These are phyloP conservation scores for Netta rufina DNA, from an alignment of 2,797 vertebrate genomes.

Conservation along the genomic window DNA sequence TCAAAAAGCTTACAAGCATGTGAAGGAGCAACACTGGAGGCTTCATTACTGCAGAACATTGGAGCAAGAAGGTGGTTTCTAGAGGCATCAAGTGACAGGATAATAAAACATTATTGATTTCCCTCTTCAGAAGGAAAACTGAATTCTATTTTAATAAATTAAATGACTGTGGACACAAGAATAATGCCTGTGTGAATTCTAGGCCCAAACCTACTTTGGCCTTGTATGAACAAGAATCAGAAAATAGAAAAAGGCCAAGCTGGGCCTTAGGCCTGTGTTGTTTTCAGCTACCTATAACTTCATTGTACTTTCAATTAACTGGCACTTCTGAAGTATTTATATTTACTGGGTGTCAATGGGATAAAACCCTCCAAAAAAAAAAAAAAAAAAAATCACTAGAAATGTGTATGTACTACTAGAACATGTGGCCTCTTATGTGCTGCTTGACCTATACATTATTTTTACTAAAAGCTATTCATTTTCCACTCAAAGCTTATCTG, in stretches of 20 bases:
- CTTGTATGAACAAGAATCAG: neutral
- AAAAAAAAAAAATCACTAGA: neutral
- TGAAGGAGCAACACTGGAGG: neutral
- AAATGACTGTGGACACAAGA: neutral
- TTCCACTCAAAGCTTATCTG: neutral
- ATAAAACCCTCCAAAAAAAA: neutral
- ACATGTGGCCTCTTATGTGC: neutral
- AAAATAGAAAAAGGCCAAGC: neutral
- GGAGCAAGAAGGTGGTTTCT: neutral
- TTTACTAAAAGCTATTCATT: neutral
- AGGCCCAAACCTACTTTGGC: fast-evolving
- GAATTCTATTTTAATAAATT: neutral
- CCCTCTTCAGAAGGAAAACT: neutral
- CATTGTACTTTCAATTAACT: neutral
- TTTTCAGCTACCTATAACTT: neutral
- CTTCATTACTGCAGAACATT: neutral
- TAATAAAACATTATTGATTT: neutral
- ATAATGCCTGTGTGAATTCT: neutral
- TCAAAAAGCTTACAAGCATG: neutral
- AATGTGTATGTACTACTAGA: neutral
- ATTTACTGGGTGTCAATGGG: neutral
- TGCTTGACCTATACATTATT: neutral
- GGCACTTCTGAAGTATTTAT: neutral
- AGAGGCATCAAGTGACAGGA: neutral
- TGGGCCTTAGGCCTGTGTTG: neutral